phyloP scores from a whole-genome alignment of 1,140 invertebrate species.

The Macrocentrus cingulum region DNA sequence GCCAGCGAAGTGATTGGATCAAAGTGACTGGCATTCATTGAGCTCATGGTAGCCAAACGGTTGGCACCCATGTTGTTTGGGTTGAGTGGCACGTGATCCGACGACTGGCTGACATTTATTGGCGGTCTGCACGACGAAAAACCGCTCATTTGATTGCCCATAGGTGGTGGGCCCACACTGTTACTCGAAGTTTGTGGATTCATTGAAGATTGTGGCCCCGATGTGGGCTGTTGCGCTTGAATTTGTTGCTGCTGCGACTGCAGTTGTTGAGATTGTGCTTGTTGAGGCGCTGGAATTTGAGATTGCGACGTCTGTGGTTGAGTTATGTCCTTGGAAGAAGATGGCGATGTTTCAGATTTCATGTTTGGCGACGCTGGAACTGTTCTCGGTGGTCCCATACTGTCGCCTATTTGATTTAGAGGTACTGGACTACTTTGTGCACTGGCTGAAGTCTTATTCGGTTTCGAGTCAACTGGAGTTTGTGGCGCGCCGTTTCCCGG shows the following conservation, averaged over 20 bases:
- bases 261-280: slow-evolving; percentile 19
- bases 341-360: slow-evolving; percentile 52
- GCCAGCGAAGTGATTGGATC: slow-evolving; percentile 92
- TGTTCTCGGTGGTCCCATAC: slow-evolving; percentile 55
- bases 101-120: slow-evolving; percentile 57
- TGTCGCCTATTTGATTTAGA: slow-evolving; percentile 48
- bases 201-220: slow-evolving; percentile 34
- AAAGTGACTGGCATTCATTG: slow-evolving; percentile 69
- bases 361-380: slow-evolving; percentile 55
- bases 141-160: slow-evolving; percentile 39
- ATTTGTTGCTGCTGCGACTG: slow-evolving; percentile 18
- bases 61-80: slow-evolving; percentile 73
- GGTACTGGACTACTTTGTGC: slow-evolving; percentile 55
- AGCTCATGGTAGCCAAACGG: slow-evolving; percentile 53
- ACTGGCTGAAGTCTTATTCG: slow-evolving; percentile 43
- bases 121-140: slow-evolving; percentile 49
- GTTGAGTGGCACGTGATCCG: slow-evolving; percentile 82
- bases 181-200: slow-evolving; percentile 37
- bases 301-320: slow-evolving; percentile 36
- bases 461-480: slow-evolving; percentile 43
- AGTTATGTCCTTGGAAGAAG: slow-evolving; percentile 47
- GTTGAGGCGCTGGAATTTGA: slow-evolving; percentile 29
- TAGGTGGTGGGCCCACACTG: slow-evolving; percentile 32
- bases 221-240: slow-evolving; percentile 20
- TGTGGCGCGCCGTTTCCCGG: slow-evolving; percentile 51